Evolutionary conservation across 2,888 invertebrate genomes (phyloP).

Genomic region (Cantharis rustica): DNA sequence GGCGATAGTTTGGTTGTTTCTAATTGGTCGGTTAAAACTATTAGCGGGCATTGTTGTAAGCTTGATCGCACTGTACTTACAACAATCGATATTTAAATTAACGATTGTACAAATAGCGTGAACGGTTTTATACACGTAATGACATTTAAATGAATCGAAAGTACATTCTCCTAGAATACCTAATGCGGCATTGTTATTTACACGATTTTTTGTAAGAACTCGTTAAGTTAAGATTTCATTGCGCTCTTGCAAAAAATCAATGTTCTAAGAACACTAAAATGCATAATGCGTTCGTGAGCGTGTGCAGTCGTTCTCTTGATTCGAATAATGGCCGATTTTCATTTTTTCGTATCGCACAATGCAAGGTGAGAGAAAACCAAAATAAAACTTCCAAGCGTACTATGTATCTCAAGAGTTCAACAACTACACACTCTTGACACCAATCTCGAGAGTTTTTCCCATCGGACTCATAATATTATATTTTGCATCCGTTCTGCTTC

Average conservation of each 20-base stretch:
- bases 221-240: neutral
- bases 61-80: neutral
- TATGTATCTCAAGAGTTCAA: neutral
- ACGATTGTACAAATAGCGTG: neutral
- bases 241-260: neutral
- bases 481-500: neutral
- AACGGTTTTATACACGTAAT: neutral
- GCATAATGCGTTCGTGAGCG: neutral
- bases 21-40: neutral
- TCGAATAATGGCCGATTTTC: neutral
- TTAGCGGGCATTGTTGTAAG: neutral
- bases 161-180: neutral
- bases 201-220: neutral
- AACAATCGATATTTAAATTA: neutral
- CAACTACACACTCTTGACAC: neutral
- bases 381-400: neutral
- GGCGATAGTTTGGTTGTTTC: neutral
- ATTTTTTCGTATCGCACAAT: neutral
- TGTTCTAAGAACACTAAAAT: neutral
- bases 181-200: neutral
- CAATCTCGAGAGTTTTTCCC: neutral
- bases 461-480: neutral
- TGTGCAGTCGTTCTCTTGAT: neutral
- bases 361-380: neutral
- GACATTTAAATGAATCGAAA: neutral